These are phyloP conservation scores for Diabrotica balteata DNA, from an alignment of 2,888 invertebrate genomes.

Conservation along the genomic window DNA sequence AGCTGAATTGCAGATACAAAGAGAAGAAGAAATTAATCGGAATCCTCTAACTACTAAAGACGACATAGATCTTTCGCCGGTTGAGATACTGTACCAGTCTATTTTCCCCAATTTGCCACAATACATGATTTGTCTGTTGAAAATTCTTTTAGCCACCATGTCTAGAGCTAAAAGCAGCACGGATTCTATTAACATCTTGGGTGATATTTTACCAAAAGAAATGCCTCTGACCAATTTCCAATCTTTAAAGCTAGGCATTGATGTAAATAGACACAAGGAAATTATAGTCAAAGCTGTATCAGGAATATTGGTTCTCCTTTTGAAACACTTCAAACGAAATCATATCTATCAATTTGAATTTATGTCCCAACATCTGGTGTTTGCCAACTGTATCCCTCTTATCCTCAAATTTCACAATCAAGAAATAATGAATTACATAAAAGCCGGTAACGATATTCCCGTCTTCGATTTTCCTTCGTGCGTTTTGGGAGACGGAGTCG, in stretches of 20 bases:
- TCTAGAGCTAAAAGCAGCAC: constrained; percentile 98
- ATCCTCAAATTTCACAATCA: constrained; percentile 99
- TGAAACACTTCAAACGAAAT: constrained; percentile 97
- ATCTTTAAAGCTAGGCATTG: constrained; percentile 94
- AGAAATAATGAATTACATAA: constrained; percentile 93
- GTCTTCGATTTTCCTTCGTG: constrained; percentile 95
- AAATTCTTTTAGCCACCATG: constrained; percentile 95
- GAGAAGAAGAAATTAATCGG: constrained; percentile 89
- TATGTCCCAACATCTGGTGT: constrained; percentile 97
- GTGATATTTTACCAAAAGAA: constrained; percentile 96
- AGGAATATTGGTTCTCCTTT: constrained; percentile 84
- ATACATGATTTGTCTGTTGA: constrained; percentile 96
- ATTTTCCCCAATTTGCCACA: constrained; percentile 96
- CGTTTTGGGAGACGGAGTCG: constrained; percentile 94
- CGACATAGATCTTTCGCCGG: constrained; percentile 80
- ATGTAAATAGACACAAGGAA: constrained; percentile 98
- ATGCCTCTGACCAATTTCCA: constrained; percentile 96
- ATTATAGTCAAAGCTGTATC: constrained; percentile 97
- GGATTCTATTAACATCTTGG: constrained; percentile 97
- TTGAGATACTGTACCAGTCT: constrained; percentile 91
- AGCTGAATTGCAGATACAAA: constrained; percentile 88
- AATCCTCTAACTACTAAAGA: constrained; percentile 88
- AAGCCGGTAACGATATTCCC: constrained; percentile 92
- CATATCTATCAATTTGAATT: constrained; percentile 99
- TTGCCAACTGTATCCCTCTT: constrained; percentile 98